These are phyloP conservation scores for Manacus vitellinus DNA, from an alignment of 2,113 vertebrate species.

Conservation along the genomic window DNA sequence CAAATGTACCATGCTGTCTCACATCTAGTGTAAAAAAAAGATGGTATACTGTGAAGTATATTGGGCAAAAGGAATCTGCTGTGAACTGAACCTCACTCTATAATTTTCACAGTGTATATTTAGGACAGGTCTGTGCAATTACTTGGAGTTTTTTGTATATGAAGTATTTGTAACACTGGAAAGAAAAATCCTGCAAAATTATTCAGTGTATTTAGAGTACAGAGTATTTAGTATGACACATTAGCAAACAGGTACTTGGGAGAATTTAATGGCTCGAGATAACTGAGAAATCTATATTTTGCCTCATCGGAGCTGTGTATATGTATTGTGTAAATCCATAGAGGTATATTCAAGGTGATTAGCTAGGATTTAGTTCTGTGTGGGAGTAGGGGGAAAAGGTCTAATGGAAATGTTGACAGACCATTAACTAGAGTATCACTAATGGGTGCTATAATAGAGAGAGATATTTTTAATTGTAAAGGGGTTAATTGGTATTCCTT, in stretches of 20 bases:
- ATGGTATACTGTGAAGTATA: neutral
- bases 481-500: conserved; percentile 55
- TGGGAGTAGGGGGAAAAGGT: conserved; percentile 25
- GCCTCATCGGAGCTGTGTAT: neutral
- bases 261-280: conserved; percentile 4
- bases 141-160: neutral
- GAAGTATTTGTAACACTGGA: neutral
- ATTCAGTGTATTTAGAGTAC: neutral
- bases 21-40: neutral
- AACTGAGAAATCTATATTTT: conserved; percentile 27
- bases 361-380: conserved; percentile 47
- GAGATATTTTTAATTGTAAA: conserved; percentile 67
- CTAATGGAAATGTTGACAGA: conserved; percentile 68
- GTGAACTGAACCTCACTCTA: neutral
- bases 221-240: neutral
- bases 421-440: conserved; percentile 59
- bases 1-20: conserved; percentile 12
- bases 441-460: conserved; percentile 57
- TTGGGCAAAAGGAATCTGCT: neutral
- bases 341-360: conserved; percentile 59
- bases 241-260: neutral
- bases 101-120: neutral
- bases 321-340: conserved; percentile 5
- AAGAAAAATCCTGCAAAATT: neutral
- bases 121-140: neutral